Evolutionary conservation across 2,797 vertebrate genomes (phyloP).

Genomic region (Coluber constrictor): DNA sequence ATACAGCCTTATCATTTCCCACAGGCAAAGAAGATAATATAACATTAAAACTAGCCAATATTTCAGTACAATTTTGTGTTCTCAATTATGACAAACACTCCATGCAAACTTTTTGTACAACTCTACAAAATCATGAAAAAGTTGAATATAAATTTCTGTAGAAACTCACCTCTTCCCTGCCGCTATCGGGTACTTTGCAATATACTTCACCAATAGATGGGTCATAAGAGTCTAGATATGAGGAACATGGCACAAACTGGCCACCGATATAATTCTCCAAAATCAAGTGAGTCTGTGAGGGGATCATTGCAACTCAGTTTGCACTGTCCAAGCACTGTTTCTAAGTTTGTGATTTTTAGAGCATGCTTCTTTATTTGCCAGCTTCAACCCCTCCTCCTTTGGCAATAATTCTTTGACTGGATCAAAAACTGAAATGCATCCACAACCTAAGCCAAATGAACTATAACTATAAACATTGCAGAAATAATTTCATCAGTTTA

Average conservation of each 20-base stretch:
- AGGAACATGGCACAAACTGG: constrained; percentile 78
- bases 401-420: background rate
- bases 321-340: constrained; percentile 9
- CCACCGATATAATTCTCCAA: constrained; percentile 93
- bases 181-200: constrained; percentile 90
- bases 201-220: constrained; percentile 88
- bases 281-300: constrained; percentile 65
- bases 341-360: background rate
- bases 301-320: constrained; percentile 55
- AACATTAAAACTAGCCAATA: background rate
- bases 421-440: background rate
- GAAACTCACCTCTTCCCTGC: constrained; percentile 83
- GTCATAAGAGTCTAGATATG: constrained; percentile 85
- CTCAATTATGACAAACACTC: background rate
- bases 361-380: background rate
- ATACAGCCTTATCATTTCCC: background rate
- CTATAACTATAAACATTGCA: background rate
- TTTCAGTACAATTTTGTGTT: background rate
- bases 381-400: constrained; percentile 49
- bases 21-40: accelerated
- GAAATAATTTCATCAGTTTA: background rate
- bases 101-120: accelerated
- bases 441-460: background rate
- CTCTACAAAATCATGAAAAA: background rate
- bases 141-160: background rate